A percentile compares a stretch with the other conserved stretches of the same genome.
Conservation (phyloP, 2,113 vertebrate species). For the Esox niger region DNA sequence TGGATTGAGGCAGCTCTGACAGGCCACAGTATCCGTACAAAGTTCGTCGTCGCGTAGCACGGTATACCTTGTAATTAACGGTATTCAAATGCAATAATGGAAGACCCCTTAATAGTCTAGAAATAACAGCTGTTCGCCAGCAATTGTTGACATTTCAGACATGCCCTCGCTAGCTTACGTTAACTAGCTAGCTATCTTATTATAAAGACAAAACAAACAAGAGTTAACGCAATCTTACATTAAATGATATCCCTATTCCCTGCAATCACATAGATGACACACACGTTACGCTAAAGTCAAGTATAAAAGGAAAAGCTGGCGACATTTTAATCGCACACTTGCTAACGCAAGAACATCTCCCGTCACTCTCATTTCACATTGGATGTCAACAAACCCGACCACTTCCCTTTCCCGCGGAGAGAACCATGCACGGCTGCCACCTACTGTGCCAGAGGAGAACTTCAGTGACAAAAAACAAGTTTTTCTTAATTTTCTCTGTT, state of each 20-base stretch:
- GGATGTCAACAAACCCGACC: constrained; percentile 2
- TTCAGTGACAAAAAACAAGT: not conserved
- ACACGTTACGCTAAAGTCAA: not conserved
- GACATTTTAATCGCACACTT: not conserved
- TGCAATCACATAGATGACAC: not conserved
- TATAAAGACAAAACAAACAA: not conserved
- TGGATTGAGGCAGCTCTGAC: too few species aligned
- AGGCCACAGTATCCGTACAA: too few species aligned
- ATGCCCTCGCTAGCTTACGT: not conserved
- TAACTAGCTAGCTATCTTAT: too few species aligned
- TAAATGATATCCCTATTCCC: not conserved
- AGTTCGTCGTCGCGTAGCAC: too few species aligned
- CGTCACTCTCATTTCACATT: not conserved
- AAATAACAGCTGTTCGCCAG: not conserved
- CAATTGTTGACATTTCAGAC: not conserved
- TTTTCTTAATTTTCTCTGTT: not conserved
- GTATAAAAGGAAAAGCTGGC: not conserved
- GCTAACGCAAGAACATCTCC: not conserved
- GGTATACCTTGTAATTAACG: too few species aligned
- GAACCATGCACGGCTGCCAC: not conserved
- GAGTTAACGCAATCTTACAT: not conserved
- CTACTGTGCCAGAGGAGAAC: not conserved
- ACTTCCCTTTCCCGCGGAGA: constrained; percentile 1
- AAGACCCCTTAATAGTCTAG: too few species aligned
- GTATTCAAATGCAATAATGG: too few species aligned